Base-by-base conservation (phyloP, 2,113 vertebrate genomes). In the Ptychochromis oligacanthus region DNA sequence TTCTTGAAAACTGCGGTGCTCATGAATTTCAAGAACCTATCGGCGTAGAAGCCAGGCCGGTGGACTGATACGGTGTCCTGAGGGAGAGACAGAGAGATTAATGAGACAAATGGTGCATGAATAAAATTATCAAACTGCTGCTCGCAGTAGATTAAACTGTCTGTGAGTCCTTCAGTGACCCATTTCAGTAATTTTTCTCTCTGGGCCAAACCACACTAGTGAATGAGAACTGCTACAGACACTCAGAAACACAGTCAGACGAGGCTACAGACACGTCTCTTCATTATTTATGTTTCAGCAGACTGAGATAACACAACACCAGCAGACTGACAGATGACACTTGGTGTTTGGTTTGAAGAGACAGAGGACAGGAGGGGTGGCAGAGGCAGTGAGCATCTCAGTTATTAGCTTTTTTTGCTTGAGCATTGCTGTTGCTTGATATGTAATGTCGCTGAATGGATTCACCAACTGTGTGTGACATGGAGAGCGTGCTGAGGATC, bases 21-120 rank as follows among this genome's bases (percentile, higher is more conserved):
- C 98, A 99, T 99, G 94, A 99, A 99, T 92, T 97, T 98, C 95
- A 98, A 97, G 94, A 99, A 99, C 79, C 98, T 95, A 61, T 99
- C 98, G 0, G 98, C 98, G 1, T 99, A 99, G 95, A 99, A 99
- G 91, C 97, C 97, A 4, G 98, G 98, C 81, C 98, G 96, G 92
- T 99, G 98, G 46, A 99, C 98, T 0, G 98, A 99, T 36, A 99
- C 98, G 0, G 98, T 99, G 94, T 99, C 98, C 98, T 99, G 88
- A 79, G 88, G 82, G 75, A 89, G 49, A 91, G 34, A 84, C 4
- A 5, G 54, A 74, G 49, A 80, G 84, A 93, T 92, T 88, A 90
- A 87, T 61, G 59, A 86, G 65, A 84, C 74, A 87, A 91, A 84
- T 36, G 54, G 81, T 40, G 81, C 85, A 18, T 58, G 55, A 70